A percentile compares a stretch with the other conserved stretches of the same genome.
Evolutionary conservation across 2,113 vertebrate genomes (phyloP).

Genomic region (Etia nguti): DNA sequence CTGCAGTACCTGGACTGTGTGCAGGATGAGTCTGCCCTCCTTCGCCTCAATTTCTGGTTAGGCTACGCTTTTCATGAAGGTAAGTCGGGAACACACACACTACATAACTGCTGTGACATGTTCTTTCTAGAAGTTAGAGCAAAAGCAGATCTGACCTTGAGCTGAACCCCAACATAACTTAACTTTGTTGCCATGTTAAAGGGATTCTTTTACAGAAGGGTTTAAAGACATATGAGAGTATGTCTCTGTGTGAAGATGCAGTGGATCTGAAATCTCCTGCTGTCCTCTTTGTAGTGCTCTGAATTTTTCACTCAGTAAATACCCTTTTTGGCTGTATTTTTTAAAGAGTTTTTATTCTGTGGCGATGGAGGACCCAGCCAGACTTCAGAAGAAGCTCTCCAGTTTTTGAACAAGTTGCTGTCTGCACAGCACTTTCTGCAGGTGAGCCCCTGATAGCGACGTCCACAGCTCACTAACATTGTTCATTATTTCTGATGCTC

Average conservation of each 20-base stretch:
- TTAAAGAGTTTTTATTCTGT: slow-evolving; percentile 82
- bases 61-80: slow-evolving; percentile 87
- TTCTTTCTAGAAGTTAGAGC: neutral
- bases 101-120: neutral
- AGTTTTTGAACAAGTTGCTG: slow-evolving; percentile 79
- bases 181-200: slow-evolving; percentile 27
- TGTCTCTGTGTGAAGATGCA: neutral
- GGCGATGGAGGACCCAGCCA: slow-evolving; percentile 59
- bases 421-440: slow-evolving; percentile 85
- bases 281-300: slow-evolving; percentile 11
- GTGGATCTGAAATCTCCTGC: neutral
- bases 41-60: slow-evolving; percentile 90
- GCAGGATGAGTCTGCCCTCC: slow-evolving; percentile 82
- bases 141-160: slow-evolving; percentile 16
- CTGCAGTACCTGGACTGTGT: slow-evolving; percentile 89
- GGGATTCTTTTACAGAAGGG: neutral
- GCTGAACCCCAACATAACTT: slow-evolving; percentile 2
- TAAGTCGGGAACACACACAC: slow-evolving; percentile 25
- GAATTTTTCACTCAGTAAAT: neutral
- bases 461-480: neutral
- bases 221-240: neutral
- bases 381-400: slow-evolving; percentile 70
- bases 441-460: slow-evolving; percentile 58
- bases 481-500: neutral
- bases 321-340: neutral